Conservation (phyloP, 2,797 vertebrate genomes). For the Remorina albescens region DNA sequence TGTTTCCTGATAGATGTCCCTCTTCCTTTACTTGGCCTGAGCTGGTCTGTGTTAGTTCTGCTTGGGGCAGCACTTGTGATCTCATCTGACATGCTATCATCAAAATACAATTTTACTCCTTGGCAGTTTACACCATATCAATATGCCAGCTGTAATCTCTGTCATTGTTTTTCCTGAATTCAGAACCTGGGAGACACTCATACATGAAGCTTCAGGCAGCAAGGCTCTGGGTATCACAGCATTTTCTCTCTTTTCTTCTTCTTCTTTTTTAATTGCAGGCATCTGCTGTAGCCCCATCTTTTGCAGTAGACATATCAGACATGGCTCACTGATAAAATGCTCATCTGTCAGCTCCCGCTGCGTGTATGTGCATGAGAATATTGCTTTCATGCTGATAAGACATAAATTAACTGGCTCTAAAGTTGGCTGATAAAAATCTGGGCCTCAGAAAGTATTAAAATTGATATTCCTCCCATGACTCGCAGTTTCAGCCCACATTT, state of each 20-base stretch:
- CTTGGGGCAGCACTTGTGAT: conserved; percentile 36
- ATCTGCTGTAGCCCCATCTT: conserved; percentile 20
- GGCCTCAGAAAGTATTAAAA: conserved; percentile 36
- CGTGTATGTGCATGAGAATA: conserved; percentile 30
- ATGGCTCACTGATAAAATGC: conserved; percentile 50
- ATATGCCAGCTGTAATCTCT: conserved; percentile 56
- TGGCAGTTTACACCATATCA: conserved; percentile 41
- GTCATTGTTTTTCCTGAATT: conserved; percentile 33
- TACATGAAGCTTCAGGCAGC: conserved; percentile 32
- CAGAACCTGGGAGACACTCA: conserved; percentile 42
- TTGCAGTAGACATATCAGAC: conserved; percentile 34
- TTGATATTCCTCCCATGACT: conserved; percentile 43
- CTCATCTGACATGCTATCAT: conserved; percentile 46
- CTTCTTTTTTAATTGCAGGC: background rate
- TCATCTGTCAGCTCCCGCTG: conserved; percentile 35
- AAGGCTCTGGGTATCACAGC: conserved; percentile 26
- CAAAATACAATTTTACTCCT: conserved; percentile 54
- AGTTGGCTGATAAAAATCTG: conserved; percentile 31
- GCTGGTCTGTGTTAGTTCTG: conserved; percentile 15
- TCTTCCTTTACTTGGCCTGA: conserved; percentile 2
- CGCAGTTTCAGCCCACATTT: conserved; percentile 21
- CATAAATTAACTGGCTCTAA: conserved; percentile 32
- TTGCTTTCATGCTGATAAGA: conserved; percentile 58
- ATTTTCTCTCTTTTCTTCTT: background rate
- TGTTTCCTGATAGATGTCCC: conserved; percentile 21